Percentiles rank a stretch among this genome's conserved stretches.
Evolutionary conservation across 2,113 vertebrate genomes (phyloP).

Genomic region (Gobiocypris rarus): DNA sequence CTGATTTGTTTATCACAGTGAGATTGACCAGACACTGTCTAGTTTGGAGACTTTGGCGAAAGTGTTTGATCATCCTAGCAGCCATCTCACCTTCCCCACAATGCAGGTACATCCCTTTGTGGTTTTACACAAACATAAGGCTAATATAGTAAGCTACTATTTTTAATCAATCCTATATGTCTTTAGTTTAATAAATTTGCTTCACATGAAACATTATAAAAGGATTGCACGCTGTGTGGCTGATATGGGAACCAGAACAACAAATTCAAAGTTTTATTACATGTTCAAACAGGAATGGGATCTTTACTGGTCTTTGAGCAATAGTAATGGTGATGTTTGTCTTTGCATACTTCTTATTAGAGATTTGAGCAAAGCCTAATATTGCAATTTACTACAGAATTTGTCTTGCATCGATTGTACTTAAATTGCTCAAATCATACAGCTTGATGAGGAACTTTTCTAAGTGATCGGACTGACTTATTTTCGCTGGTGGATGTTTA

Average conservation of each 20-base stretch:
- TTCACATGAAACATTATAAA: neutral
- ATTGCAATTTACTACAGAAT: neutral
- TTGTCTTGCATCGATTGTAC: too few species aligned
- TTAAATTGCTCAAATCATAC: neutral
- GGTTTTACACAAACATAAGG: neutral
- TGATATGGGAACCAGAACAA: neutral
- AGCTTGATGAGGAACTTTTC: neutral
- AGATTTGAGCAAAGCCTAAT: neutral
- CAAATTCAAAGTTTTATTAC: neutral
- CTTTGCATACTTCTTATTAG: too few species aligned
- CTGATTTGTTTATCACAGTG: conserved; percentile 68
- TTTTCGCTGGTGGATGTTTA: neutral
- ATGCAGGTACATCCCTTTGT: conserved; percentile 74
- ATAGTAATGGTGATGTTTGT: too few species aligned
- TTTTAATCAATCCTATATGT: neutral
- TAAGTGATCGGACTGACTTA: neutral
- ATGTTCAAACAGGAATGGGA: neutral
- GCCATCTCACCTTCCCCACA: conserved; percentile 65
- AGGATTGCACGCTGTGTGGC: neutral
- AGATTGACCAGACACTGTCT: conserved; percentile 81
- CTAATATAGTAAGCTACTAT: neutral
- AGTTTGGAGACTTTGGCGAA: conserved; percentile 84
- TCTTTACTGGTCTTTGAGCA: neutral
- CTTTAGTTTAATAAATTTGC: neutral
- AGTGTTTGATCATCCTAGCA: conserved; percentile 79